These are phyloP conservation scores for Siphonodentalium dalli DNA, from an alignment of 2,888 invertebrate species.

Conservation along the genomic window DNA sequence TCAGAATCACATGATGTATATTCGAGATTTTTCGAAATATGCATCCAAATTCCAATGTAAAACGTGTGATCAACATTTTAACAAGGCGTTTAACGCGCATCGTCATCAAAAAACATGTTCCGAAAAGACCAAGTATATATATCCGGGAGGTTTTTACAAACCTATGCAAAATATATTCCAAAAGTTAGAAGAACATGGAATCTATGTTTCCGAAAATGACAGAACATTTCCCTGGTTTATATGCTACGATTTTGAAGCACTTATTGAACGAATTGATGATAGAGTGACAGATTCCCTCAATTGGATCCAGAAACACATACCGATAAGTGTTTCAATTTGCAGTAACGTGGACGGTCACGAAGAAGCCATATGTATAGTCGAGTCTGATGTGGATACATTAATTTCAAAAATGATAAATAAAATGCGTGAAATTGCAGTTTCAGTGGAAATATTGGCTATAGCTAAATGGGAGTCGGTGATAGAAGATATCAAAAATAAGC, in stretches of 20 bases:
- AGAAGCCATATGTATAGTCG: constrained; percentile 17
- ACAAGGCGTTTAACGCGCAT: constrained; percentile 8
- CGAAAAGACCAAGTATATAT: constrained; percentile 19
- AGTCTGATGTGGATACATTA: constrained; percentile 13
- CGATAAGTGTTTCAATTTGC: constrained; percentile 20
- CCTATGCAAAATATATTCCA: constrained; percentile 18
- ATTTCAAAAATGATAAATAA: constrained; percentile 8
- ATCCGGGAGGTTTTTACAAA: constrained; percentile 24
- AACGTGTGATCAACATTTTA: constrained; percentile 22
- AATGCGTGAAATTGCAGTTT: constrained; percentile 8
- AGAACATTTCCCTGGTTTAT: constrained; percentile 21
- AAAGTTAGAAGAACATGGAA: constrained; percentile 10
- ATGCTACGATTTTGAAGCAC: constrained; percentile 23
- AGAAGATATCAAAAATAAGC: constrained; percentile 12
- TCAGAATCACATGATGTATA: constrained; percentile 24
- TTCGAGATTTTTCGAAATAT: constrained; percentile 10
- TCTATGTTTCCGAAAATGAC: constrained; percentile 13
- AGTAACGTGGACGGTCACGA: constrained; percentile 22
- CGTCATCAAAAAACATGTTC: constrained; percentile 19
- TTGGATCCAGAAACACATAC: constrained; percentile 22
- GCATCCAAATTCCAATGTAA: constrained; percentile 15
- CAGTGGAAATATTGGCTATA: constrained; percentile 7
- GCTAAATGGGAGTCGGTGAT: constrained; percentile 23
- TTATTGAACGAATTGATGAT: constrained; percentile 17
- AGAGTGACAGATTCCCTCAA: constrained; percentile 6